Base-by-base conservation (phyloP, 2,113 vertebrate genomes). In the Rana temporaria region DNA sequence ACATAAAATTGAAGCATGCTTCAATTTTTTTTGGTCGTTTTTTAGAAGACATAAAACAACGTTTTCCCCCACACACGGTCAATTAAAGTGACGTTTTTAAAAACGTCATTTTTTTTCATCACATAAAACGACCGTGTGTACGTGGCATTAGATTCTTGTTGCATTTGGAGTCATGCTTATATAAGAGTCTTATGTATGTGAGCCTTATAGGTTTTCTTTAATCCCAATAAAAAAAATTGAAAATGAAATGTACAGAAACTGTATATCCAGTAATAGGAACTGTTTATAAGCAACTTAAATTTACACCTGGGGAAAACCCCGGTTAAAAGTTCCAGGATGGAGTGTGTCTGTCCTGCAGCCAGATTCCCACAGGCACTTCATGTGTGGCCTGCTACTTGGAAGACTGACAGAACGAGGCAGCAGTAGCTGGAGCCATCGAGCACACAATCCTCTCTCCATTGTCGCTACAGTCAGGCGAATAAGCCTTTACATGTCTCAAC, bases 291-390 rank as follows among this genome's bases (percentile, higher is more conserved):
- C 34, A 22, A 70, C 42, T 79, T 57, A 66, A 34, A 68, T 48
- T 71, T 80, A 52, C 66, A 70, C 77, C 78, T 62, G 56, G 66
- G 78, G 78, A 80, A 80, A 80, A 80, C 34, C 78, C 78, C 78
- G 15, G 55, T 38, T 38, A 48, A 79, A 60, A 56, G 65, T 70
- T 80, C 66, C 78, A 70, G 78, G 66, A 70, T 80, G 78, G 78
- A 80, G 78, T 80, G 78, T 80, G 78, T 38, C 78, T 80, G 78
- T 80, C 78, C 78, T 62, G 24, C 66, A 80, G 78, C 78, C 78
- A 80, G 78, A 80, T 80, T 70, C 78, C 78, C 78, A 80, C 78
- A 70, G 78, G 78, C 78, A 53, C 65, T 70, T 70, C 66, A 80
- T 80, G 78, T 80, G 78, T 70, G 78, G 78, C 78, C 78, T 70